Evolutionary conservation across 2,797 vertebrate genomes (phyloP).

Genomic region (Mormyrops attenuatus): DNA sequence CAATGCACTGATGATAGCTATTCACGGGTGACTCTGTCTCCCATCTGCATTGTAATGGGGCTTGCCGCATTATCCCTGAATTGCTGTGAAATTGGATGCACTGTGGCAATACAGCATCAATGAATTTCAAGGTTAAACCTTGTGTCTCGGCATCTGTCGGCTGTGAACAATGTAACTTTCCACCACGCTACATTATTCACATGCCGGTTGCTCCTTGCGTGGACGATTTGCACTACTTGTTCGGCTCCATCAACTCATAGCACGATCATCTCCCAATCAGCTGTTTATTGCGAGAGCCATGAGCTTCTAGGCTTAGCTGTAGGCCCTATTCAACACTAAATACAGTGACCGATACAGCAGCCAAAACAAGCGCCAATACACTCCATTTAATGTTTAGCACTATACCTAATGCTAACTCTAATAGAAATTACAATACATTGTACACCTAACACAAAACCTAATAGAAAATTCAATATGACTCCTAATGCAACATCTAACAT

Average conservation of each 20-base stretch:
- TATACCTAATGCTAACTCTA: neutral
- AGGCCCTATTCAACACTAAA: neutral
- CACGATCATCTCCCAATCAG: neutral
- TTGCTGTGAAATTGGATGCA: constrained; percentile 11
- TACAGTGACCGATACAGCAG: neutral
- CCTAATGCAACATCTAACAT: neutral
- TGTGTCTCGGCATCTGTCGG: neutral
- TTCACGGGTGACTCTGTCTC: neutral
- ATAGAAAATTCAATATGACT: constrained; percentile 4
- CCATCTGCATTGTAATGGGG: constrained; percentile 2
- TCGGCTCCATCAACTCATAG: neutral
- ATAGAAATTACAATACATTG: neutral
- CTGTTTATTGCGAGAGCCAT: neutral
- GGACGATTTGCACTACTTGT: neutral
- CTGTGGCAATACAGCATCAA: constrained; percentile 7
- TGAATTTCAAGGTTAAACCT: constrained; percentile 13
- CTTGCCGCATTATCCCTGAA: constrained; percentile 8
- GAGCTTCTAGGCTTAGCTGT: neutral
- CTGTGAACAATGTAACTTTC: neutral
- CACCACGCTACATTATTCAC: constrained; percentile 1
- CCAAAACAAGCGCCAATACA: neutral
- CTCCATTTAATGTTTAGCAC: neutral
- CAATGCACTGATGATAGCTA: neutral
- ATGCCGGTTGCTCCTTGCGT: neutral
- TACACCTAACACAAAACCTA: neutral